Base-by-base conservation (phyloP, 1,140 invertebrate species). In the Aphelenchoides besseyi region DNA sequence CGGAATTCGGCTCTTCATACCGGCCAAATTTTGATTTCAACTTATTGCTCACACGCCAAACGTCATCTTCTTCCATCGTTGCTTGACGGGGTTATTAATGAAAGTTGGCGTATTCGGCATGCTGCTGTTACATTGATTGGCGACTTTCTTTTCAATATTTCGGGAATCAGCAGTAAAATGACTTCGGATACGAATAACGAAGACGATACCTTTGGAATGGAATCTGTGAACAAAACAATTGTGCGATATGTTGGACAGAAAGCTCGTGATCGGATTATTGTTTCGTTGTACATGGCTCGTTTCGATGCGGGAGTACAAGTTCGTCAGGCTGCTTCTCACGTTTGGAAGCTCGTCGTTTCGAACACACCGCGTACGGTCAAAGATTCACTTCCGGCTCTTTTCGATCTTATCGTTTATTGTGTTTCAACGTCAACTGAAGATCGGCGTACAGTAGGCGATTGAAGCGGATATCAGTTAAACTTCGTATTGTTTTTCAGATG, bases 201-300 rank as follows among this genome's bases (percentile, higher is more conserved):
- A 85, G 96, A 98, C 86, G 96, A 98, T 84, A 98, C 97, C 85
- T 97, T 98, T 87, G 96, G 95, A 64, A 97, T 96, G 0, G 95
- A 98, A 86, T 91, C 93, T 77, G 96, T 94, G 0, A 93, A 97
- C 79, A 87, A 87, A 77, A 85, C 87, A 67, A 76, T 75, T 63
- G 30, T 75, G 32, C 23, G 30, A 16, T 54, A 36, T 41, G 28
- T 64, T 68, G 95, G 96, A 8, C 88, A 88, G 2, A 93, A 97
- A 77, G 87, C 94, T 62, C 87, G 95, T 67, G 97, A 98, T 85
- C 86, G 94, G 36, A 94, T 98, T 2, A 85, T 98, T 29, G 93
- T 95, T 41, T 95, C 95, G 8, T 86, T 98, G 18, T 98, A 98
- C 82, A 97, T 99, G 93, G 93, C 94, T 30, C 87, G 97, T 32